Percentiles rank a stretch among this genome's conserved stretches.
Evolutionary conservation across 2,888 invertebrate genomes (phyloP).

Genomic region (Pelosia muscerda): DNA sequence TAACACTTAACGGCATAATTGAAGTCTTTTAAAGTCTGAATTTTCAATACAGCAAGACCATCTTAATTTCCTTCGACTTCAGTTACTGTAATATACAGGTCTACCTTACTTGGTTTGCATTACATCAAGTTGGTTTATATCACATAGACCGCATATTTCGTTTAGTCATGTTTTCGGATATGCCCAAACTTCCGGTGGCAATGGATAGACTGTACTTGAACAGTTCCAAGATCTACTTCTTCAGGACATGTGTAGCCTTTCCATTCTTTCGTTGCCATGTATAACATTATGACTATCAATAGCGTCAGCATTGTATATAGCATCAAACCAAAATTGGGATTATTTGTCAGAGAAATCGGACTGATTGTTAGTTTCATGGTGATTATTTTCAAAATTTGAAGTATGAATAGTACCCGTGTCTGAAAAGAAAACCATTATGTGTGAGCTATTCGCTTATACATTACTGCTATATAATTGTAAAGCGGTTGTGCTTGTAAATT

Average conservation of each 20-base stretch:
- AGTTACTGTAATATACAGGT: background rate
- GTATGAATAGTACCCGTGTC: background rate
- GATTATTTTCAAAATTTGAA: background rate
- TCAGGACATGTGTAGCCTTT: conserved; percentile 68
- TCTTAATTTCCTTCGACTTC: background rate
- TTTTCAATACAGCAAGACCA: background rate
- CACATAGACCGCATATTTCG: background rate
- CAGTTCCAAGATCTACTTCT: conserved; percentile 71
- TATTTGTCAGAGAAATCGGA: background rate
- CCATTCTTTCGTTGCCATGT: conserved; percentile 66
- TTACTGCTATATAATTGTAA: too few species aligned
- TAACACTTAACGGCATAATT: background rate
- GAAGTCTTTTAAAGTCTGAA: background rate
- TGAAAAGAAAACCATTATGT: background rate
- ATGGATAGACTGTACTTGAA: conserved; percentile 53
- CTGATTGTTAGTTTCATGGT: background rate
- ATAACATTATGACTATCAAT: conserved; percentile 58
- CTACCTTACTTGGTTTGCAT: background rate
- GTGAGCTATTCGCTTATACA: background rate
- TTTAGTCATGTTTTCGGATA: conserved; percentile 23
- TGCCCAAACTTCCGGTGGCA: conserved; percentile 46
- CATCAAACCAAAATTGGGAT: conserved; percentile 32
- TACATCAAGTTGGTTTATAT: background rate
- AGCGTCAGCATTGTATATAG: conserved; percentile 59
- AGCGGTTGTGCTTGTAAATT: too few species aligned